Evolutionary conservation across 2,113 vertebrate species (phyloP).

Genomic region (Sula dactylatra): DNA sequence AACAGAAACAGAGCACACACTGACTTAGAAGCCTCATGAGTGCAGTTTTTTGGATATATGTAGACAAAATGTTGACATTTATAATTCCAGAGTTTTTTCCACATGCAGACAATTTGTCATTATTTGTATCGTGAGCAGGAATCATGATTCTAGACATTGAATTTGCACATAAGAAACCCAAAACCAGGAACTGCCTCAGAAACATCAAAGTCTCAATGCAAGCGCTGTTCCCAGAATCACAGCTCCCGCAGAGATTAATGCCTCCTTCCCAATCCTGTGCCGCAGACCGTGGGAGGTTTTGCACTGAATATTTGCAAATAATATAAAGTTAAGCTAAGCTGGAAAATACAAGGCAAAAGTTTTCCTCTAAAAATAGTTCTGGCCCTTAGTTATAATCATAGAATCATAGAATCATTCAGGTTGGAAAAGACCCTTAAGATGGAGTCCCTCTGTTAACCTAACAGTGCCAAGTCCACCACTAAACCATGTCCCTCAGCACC

Average conservation of each 20-base stretch:
- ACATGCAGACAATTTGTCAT: not conserved
- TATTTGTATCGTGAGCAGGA: not conserved
- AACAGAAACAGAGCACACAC: not conserved
- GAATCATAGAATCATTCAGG: not conserved
- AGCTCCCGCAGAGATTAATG: not conserved
- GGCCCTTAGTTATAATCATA: not conserved
- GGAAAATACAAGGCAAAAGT: not conserved
- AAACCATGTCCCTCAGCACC: not conserved
- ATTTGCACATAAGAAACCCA: not conserved
- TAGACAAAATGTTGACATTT: constrained; percentile 22
- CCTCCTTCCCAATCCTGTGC: not conserved
- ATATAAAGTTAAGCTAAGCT: not conserved
- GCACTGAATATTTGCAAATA: not conserved
- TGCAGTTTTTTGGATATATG: not conserved
- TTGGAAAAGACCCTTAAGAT: not conserved
- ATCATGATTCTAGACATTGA: not conserved
- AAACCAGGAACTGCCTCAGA: not conserved
- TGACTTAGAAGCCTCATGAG: not conserved
- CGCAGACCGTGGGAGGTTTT: not conserved
- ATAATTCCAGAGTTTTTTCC: not conserved
- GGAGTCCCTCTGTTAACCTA: not conserved
- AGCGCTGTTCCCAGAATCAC: not conserved
- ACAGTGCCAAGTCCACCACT: not conserved
- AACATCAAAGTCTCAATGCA: not conserved
- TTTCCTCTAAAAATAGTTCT: not conserved